Percentiles rank a stretch among this genome's conserved stretches.
These are phyloP conservation scores for Poeciliopsis retropinna DNA, from an alignment of 2,113 vertebrate species.

Conservation along the genomic window DNA sequence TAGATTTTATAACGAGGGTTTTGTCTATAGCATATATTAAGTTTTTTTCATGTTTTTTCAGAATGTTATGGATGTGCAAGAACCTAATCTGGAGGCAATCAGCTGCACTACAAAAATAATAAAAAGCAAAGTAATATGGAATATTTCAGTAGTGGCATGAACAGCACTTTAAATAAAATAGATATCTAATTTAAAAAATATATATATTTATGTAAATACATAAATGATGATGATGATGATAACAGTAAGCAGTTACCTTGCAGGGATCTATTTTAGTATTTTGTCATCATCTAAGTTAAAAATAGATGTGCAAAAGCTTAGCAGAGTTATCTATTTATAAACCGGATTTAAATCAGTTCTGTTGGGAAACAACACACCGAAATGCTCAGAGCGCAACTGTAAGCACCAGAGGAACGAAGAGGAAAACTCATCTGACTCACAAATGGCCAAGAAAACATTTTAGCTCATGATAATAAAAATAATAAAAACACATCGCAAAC, in stretches of 20 bases:
- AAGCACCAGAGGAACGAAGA: neutral
- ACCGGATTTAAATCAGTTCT: constrained; percentile 10
- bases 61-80: neutral
- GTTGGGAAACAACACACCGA: constrained; percentile 35
- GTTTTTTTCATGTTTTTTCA: neutral
- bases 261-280: constrained; percentile 39
- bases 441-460: neutral
- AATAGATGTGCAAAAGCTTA: constrained; percentile 52
- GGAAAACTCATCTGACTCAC: neutral
- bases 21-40: neutral
- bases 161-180: too few species aligned
- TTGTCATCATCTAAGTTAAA: constrained; percentile 45
- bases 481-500: neutral
- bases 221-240: neutral
- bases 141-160: too few species aligned
- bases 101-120: too few species aligned
- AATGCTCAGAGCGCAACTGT: constrained; percentile 14
- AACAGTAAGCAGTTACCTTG: neutral
- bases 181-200: too few species aligned
- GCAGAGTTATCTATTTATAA: constrained; percentile 57
- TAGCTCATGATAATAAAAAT: neutral
- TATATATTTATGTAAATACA: neutral
- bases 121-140: too few species aligned
- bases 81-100: neutral
- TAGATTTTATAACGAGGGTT: neutral